Conservation (phyloP, 1,140 invertebrate species). For the Temnothorax longispinosus region DNA sequence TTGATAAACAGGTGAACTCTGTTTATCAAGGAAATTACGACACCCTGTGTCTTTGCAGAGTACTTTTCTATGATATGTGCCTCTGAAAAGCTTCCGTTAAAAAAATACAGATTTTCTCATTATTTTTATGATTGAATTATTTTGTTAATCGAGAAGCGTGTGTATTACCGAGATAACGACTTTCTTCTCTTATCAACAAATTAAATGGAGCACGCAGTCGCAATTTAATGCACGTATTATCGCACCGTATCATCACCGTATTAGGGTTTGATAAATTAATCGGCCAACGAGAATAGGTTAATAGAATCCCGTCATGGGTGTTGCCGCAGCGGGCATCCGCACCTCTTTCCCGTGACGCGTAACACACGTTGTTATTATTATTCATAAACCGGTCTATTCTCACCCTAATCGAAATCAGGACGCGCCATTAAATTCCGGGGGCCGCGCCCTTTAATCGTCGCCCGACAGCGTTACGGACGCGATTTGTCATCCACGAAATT, state of each 20-base stretch:
- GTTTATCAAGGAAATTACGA: not conserved
- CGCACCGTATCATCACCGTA: constrained; percentile 18
- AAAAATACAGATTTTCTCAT: not conserved
- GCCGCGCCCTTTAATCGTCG: constrained; percentile 79
- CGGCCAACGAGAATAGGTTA: constrained; percentile 24
- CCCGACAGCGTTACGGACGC: constrained; percentile 76
- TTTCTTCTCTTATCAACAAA: constrained; percentile 5
- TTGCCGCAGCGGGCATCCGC: constrained; percentile 21
- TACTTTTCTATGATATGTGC: not conserved
- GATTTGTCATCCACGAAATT: constrained; percentile 81
- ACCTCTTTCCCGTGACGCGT: constrained; percentile 14
- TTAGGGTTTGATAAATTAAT: constrained; percentile 46
- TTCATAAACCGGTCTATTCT: constrained; percentile 75
- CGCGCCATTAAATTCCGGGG: constrained; percentile 77
- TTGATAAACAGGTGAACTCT: not conserved
- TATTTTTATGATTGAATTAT: not conserved
- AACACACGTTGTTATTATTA: constrained; percentile 46
- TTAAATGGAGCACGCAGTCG: not conserved
- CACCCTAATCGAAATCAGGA: constrained; percentile 78
- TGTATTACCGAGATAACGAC: not conserved
- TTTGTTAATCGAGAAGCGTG: not conserved
- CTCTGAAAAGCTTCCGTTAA: not conserved
- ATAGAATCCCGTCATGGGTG: constrained; percentile 36
- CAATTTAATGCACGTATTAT: constrained; percentile 19
- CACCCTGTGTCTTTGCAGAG: no score